Evolutionary conservation across 2,797 vertebrate genomes (phyloP), one percentile per base, ranked within the genome.

Genomic region (Peromyscus eremicus): DNA sequence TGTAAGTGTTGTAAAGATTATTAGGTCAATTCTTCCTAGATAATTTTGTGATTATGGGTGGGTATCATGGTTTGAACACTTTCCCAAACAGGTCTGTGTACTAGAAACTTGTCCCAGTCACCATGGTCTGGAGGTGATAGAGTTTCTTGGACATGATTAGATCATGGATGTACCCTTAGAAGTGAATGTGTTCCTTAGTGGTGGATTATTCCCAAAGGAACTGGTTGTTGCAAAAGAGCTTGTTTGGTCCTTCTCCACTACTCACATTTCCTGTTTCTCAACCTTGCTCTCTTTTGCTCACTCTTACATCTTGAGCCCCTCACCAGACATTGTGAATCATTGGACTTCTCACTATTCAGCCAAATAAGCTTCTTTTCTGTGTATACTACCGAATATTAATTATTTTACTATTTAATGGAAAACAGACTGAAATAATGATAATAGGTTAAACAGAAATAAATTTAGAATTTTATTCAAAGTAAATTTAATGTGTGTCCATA

Each of bases 401-500:
- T 85, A 43, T 49, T 84, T 82, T 75, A 27, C 8, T 84, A 32
- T 8, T 37, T 40, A 37, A 77, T 60, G n/a, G 2, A 66, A 83
- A 66, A 66, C 16, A 37, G 0, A 23, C 9, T 21, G 52, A 83
- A 66, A 32, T 5, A 52, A 25, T 91, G 29, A 76, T 60, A 76
- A 75, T 27, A 75, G 8, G 60, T 43, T 62, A 86, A 84, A 43
- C 43, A 6, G 25, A 97, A 76, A 93, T 79, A 2, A 84, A 93
- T 71, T 89, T 95, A 25, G 37, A 80, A 49, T 80, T 94, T 37
- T 70, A 29, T 49, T 60, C 68, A 91, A 52, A 55, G 60, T 19
- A 93, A 80, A 62, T 90, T 89, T 94, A 94, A 75, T 73, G 60
- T 9, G 34, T 86, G 14, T 8, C 25, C 19, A 88, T 68, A 87